phyloP scores from a whole-genome alignment of 2,888 invertebrate species.

The Seira ritae region DNA sequence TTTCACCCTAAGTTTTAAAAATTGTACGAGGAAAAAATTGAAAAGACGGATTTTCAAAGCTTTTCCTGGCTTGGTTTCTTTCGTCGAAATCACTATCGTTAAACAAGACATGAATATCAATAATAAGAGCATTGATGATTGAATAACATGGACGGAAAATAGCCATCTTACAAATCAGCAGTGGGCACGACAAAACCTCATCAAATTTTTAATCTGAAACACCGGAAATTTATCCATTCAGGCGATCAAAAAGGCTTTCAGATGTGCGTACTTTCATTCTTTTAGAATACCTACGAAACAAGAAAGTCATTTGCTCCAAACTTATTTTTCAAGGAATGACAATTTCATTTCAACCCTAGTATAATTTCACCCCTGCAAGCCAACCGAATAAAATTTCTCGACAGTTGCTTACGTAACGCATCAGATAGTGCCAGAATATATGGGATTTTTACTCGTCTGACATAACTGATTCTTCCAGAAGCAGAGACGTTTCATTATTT shows the following conservation, averaged over 20 bases:
- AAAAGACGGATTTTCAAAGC: not conserved
- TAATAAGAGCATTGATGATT: not conserved
- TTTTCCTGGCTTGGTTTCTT: not conserved
- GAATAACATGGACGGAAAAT: too few species aligned
- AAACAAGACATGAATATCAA: not conserved
- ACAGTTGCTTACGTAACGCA: slow-evolving; percentile 34
- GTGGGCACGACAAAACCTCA: not conserved
- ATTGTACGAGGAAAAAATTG: not conserved
- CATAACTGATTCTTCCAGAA: too few species aligned
- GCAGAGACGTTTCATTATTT: too few species aligned
- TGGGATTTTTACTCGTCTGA: not conserved
- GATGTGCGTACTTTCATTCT: not conserved
- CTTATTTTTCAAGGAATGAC: not conserved
- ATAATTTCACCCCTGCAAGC: slow-evolving; percentile 36
- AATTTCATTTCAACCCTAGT: not conserved
- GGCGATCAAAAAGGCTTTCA: not conserved
- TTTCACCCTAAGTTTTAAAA: not conserved
- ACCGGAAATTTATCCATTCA: slow-evolving; percentile 7
- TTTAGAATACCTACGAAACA: not conserved
- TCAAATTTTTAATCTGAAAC: not conserved
- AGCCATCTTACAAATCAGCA: not conserved
- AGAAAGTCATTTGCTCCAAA: not conserved
- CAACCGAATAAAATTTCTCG: slow-evolving; percentile 43
- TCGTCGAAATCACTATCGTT: slow-evolving; percentile 4
- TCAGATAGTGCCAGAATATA: slow-evolving; percentile 6